These are phyloP conservation scores for Sinonovacula constricta DNA, from an alignment of 1,140 invertebrate genomes.

Conservation along the genomic window DNA sequence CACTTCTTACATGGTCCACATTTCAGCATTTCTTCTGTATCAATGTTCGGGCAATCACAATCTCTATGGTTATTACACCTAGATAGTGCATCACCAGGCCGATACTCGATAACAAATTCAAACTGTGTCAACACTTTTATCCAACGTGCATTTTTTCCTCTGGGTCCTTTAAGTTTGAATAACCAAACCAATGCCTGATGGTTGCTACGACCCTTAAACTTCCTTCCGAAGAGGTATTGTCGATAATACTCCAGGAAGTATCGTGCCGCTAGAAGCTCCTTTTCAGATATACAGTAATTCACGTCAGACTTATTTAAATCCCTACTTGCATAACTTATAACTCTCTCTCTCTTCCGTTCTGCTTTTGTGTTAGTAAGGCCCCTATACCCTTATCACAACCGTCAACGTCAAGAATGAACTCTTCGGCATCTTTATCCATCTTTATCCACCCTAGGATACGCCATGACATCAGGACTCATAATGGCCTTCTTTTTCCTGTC, in stretches of 20 bases:
- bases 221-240: slow-evolving; percentile 51
- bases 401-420: slow-evolving; percentile 63
- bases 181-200: slow-evolving; percentile 57
- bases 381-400: slow-evolving; percentile 64
- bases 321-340: slow-evolving; percentile 54
- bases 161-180: slow-evolving; percentile 36
- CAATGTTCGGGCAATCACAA: background rate
- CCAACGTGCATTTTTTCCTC: slow-evolving; percentile 59
- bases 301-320: slow-evolving; percentile 71
- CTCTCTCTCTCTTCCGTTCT: slow-evolving; percentile 57
- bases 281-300: slow-evolving; percentile 75
- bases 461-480: slow-evolving; percentile 16
- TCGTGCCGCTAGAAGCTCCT: slow-evolving; percentile 55
- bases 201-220: slow-evolving; percentile 53
- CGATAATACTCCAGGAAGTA: slow-evolving; percentile 41
- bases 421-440: slow-evolving; percentile 47
- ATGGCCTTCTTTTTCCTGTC: slow-evolving; percentile 37
- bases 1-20: background rate
- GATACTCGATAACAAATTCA: no score
- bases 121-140: slow-evolving; percentile 57
- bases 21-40: background rate
- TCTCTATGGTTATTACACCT: slow-evolving; percentile 13
- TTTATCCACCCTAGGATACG: no score
- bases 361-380: slow-evolving; percentile 63
- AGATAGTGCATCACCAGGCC: slow-evolving; percentile 61